phyloP scores from a whole-genome alignment of 1,140 invertebrate genomes.

The Pemphigus obesinymphae region DNA sequence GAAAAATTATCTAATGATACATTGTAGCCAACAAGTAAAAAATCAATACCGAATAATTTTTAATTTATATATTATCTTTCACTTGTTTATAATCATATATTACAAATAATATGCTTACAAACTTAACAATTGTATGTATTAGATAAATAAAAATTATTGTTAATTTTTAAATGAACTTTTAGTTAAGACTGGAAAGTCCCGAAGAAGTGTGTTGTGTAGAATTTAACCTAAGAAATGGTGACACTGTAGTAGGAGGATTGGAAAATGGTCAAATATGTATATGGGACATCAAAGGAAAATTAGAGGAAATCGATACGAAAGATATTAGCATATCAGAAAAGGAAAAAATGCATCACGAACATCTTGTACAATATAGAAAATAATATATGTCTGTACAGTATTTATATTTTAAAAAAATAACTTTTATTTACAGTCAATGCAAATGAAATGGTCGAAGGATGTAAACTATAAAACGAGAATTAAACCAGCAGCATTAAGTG shows the following conservation, averaged over 20 bases:
- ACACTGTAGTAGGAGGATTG: slow-evolving; percentile 4
- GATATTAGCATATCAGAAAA: not conserved
- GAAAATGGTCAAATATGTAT: slow-evolving; percentile 12
- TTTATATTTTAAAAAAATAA: not conserved
- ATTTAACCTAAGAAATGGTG: slow-evolving; percentile 7
- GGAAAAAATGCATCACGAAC: not conserved
- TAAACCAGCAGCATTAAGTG: not conserved
- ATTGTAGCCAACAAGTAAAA: too few species aligned
- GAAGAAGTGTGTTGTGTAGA: slow-evolving; percentile 27
- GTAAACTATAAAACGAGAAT: slow-evolving; percentile 17
- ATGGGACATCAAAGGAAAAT: slow-evolving; percentile 30
- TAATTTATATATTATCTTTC: too few species aligned
- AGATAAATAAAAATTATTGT: too few species aligned
- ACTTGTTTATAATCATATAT: too few species aligned
- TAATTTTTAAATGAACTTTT: not conserved
- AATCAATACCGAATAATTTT: too few species aligned
- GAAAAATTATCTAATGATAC: too few species aligned
- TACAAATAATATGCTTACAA: not conserved
- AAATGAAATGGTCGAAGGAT: slow-evolving; percentile 11
- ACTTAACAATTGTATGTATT: too few species aligned
- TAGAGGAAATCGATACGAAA: not conserved
- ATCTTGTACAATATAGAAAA: not conserved
- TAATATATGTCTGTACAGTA: not conserved
- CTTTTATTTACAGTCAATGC: not conserved
- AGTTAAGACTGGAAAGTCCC: not conserved